phyloP scores from a whole-genome alignment of 2,888 invertebrate species.

The Branchinecta sandiegonensis region DNA sequence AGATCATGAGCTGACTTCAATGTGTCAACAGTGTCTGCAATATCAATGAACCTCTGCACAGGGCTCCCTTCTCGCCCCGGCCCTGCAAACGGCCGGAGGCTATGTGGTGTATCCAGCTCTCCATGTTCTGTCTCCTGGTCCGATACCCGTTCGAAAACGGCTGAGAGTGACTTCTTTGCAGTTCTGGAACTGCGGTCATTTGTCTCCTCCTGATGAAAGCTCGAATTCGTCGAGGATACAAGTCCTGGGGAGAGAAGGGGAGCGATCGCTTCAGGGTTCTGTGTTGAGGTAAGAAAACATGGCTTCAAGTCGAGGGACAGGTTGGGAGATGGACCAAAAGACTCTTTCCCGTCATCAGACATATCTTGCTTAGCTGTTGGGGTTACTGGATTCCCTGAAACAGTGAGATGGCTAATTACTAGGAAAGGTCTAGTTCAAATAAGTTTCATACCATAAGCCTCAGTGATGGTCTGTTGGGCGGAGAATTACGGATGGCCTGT shows the following conservation, averaged over 20 bases:
- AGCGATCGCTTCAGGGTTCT: not conserved
- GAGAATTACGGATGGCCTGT: too few relatives aligned
- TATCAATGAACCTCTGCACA: constrained; percentile 10
- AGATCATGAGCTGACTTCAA: not conserved
- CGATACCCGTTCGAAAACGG: not conserved
- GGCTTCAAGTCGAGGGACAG: not conserved
- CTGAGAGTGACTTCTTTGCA: not conserved
- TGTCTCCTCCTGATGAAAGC: too few relatives aligned
- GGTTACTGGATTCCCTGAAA: too few relatives aligned
- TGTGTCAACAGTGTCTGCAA: not conserved
- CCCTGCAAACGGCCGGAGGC: not conserved
- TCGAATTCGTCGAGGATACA: not conserved
- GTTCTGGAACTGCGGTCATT: too few relatives aligned
- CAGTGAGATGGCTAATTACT: too few relatives aligned
- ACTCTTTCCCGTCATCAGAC: too few relatives aligned
- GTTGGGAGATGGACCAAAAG: not conserved
- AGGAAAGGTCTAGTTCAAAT: too few relatives aligned
- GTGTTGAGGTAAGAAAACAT: constrained; percentile 14
- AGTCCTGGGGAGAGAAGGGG: not conserved
- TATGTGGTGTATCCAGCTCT: not conserved
- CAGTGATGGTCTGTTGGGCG: too few relatives aligned
- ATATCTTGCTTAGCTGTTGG: too few relatives aligned
- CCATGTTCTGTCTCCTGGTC: constrained; percentile 9
- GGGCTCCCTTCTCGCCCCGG: constrained; percentile 10
- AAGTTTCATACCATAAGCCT: too few relatives aligned